phyloP scores from a whole-genome alignment of 2,113 vertebrate genomes.

The Callionymus lyra region DNA sequence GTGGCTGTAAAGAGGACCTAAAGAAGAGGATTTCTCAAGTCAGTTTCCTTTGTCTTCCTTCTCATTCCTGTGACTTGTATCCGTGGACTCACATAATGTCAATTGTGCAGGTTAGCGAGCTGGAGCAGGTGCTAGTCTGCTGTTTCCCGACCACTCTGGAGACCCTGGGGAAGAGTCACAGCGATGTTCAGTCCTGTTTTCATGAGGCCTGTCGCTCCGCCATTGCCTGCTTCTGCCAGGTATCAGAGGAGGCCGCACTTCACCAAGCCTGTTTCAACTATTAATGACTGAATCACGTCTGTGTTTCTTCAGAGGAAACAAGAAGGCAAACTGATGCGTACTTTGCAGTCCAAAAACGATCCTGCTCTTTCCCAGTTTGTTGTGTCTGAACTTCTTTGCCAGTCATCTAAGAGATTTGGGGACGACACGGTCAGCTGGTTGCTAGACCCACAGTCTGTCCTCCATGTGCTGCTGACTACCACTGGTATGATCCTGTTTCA shows the following conservation, averaged over 20 bases:
- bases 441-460: slow-evolving; percentile 51
- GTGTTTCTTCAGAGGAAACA: slow-evolving; percentile 28
- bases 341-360: slow-evolving; percentile 4
- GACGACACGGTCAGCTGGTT: slow-evolving; percentile 29
- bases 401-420: slow-evolving; percentile 39
- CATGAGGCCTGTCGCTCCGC: slow-evolving; percentile 34
- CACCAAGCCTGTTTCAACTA: too few species aligned
- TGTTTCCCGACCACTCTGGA: slow-evolving; percentile 2
- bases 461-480: slow-evolving; percentile 9
- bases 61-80: not conserved
- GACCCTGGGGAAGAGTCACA: slow-evolving; percentile 13
- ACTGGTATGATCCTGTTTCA: too few species aligned
- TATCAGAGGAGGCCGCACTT: slow-evolving; percentile 5
- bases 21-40: slow-evolving; percentile 51
- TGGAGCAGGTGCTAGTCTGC: slow-evolving; percentile 36
- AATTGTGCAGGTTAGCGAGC: slow-evolving; percentile 31
- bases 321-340: slow-evolving; percentile 49
- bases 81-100: not conserved
- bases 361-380: slow-evolving; percentile 14
- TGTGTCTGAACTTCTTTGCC: slow-evolving; percentile 46
- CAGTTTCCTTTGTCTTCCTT: slow-evolving; percentile 8
- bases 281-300: not conserved
- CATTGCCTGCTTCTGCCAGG: slow-evolving; percentile 51
- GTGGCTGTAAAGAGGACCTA: slow-evolving; percentile 36
- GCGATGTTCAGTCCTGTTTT: slow-evolving; percentile 39